A percentile compares a stretch with the other conserved stretches of the same genome.
phyloP scores from a whole-genome alignment of 2,888 invertebrate species.

The Zootermopsis nevadensis region DNA sequence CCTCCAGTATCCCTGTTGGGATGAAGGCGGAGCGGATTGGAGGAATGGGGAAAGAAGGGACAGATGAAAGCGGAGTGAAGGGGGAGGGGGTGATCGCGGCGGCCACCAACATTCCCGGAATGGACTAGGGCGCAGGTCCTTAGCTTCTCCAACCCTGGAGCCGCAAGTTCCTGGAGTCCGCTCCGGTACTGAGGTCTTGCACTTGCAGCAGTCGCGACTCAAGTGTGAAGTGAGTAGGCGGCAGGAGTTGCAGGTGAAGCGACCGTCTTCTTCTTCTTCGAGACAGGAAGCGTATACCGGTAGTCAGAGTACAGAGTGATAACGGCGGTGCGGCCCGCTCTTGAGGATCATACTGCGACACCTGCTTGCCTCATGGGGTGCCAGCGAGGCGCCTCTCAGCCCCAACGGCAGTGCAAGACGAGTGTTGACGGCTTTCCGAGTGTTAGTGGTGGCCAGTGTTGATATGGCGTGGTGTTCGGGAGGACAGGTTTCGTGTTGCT shows the following conservation, averaged over 20 bases:
- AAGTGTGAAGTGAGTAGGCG: slow-evolving; percentile 40
- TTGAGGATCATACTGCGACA: neutral
- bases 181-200: slow-evolving; percentile 33
- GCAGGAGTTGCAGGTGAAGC: neutral
- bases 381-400: slow-evolving; percentile 14
- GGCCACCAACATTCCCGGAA: slow-evolving; percentile 46
- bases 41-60: slow-evolving; percentile 52
- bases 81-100: slow-evolving; percentile 45
- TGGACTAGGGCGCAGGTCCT: slow-evolving; percentile 50
- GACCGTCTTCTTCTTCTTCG: slow-evolving; percentile 4
- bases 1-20: slow-evolving; percentile 38
- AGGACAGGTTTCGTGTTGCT: neutral
- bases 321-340: neutral
- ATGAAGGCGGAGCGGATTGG: slow-evolving; percentile 53
- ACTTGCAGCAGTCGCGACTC: slow-evolving; percentile 47
- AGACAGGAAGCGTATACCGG: neutral
- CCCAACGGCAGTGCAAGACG: neutral
- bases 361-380: slow-evolving; percentile 15
- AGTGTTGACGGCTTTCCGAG: slow-evolving; percentile 2
- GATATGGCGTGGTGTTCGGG: slow-evolving; percentile 27
- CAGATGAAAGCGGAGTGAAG: slow-evolving; percentile 38
- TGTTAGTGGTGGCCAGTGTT: slow-evolving; percentile 25
- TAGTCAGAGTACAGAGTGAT: neutral
- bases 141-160: slow-evolving; percentile 47
- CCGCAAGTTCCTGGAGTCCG: slow-evolving; percentile 44